Evolutionary conservation across 1,140 invertebrate genomes (phyloP), one percentile per base, ranked within the genome.

Genomic region (Diplogasteroides magnus): DNA sequence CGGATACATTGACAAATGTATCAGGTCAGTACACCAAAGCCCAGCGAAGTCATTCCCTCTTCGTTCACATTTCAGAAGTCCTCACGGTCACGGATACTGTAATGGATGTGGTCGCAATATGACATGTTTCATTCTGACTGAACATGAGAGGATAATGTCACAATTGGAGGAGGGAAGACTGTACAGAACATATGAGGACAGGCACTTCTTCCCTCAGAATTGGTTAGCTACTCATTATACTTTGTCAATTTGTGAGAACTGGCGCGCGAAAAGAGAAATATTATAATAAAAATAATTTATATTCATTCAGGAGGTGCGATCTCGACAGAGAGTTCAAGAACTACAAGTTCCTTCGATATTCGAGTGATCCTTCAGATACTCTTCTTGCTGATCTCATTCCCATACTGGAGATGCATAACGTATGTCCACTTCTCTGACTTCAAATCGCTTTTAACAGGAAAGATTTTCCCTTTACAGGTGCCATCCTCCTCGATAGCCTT

Each of bases 121-220:
- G 64, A 75, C 74, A 0, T 75, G 75, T 67, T 76, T 76, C 57
- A 68, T 76, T 31, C n/a, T 75, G 0, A 60, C 61, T 2, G 75
- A 76, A 62, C 68, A 77, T 32, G 31, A 68, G 2, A 23, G 75
- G n/a, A 72, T 76, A 28, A 23, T 57, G 55, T 19, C 27, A 19
- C 65, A 74, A 73, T 19, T 68, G 26, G 56, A 65, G 1, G 31
- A 23, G 2, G 63, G 55, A 29, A 56, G 11, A 11, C 55, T 73
- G 25, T 31, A 31, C 23, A 31, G 71, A 60, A 65, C 64, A n/a
- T 76, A 73, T 58, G 75, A 76, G 65, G 75, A 76, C 23, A 27
- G 65, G 15, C 75, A 76, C 58, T 75, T 75, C 58, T 72, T 76
- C 26, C 73, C 74, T 15, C 73, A 76, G 61, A 68, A 55, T 60